phyloP scores from a whole-genome alignment of 2,797 vertebrate species.

The Lagorchestes hirsutus region DNA sequence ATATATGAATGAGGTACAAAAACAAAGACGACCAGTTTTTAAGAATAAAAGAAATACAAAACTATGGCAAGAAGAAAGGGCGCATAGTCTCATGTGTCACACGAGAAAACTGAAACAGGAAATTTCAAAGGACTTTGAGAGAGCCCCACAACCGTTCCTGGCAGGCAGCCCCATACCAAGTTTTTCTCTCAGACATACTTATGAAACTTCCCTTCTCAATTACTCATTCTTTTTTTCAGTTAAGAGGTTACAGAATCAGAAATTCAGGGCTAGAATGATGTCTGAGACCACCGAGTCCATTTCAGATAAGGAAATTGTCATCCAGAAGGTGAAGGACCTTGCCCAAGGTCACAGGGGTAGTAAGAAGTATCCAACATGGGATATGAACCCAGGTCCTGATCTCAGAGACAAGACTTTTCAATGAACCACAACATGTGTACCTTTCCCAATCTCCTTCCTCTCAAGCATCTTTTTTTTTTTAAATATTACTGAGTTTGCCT shows the following conservation, averaged over 20 bases:
- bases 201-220: not conserved
- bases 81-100: not conserved
- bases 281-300: not conserved
- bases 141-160: not conserved
- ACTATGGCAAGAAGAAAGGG: not conserved
- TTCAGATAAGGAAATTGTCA: not conserved
- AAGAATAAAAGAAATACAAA: not conserved
- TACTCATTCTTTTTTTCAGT: not conserved
- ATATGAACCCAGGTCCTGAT: not conserved
- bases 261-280: not conserved
- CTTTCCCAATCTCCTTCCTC: not conserved
- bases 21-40: not conserved
- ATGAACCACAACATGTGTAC: not conserved
- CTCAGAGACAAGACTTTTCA: not conserved
- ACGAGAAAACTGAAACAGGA: not conserved
- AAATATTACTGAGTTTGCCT: not conserved
- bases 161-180: not conserved
- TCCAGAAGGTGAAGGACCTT: not conserved
- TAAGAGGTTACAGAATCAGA: not conserved
- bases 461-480: not conserved
- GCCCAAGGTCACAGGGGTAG: not conserved
- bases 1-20: not conserved
- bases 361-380: not conserved
- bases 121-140: not conserved
- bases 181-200: not conserved